Base-by-base conservation (phyloP, 1,140 invertebrate species). In the Drosophila kepulauana region DNA sequence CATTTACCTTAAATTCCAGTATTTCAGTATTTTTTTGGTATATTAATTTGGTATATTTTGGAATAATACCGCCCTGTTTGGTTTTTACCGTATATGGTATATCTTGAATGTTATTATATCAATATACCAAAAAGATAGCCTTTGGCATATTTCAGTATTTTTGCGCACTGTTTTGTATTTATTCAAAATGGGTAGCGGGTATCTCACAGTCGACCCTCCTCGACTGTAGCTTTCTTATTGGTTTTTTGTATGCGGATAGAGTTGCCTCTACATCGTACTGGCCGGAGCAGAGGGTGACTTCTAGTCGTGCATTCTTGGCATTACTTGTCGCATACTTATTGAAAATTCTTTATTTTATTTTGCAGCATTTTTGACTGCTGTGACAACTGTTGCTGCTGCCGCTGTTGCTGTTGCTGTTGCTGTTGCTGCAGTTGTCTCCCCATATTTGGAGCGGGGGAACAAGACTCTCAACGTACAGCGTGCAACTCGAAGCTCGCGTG, bases 361-460 rank as follows among this genome's bases (percentile, higher is more conserved):
- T 43, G 64, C 20, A 74, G 76, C 43, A 74, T 82, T 86, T 88
- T 86, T 86, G 84, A 86, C 79, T 87, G 78, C 76, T 82, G 56
- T 64, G 58, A 82, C 77, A 70, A 79, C 75, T 78, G 70, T 62
- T 49, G 48, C 33, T 51, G 61, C 33, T 51, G 48, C 2, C 7
- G 35, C 30, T 25, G 7, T 8, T 8, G 45, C 59, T 25, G 7
- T 33, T 8, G 45, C 59, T 25, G 7, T 33, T 7, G 30, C 59
- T 16, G 46, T 30, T 54, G 46, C 49, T 67, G 64, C 46, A 35
- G 63, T 59, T 45, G 73, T 78, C 66, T 78, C 51, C 28, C 81
- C 78, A 78, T 78, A 75, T 86, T 78, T 78, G 82, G 43, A 52
- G 13, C 33, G 49, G 46, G 33, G 20, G 41, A 15, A 11, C n/a